phyloP scores from a whole-genome alignment of 2,113 vertebrate genomes.

The Lampris megalopsis region DNA sequence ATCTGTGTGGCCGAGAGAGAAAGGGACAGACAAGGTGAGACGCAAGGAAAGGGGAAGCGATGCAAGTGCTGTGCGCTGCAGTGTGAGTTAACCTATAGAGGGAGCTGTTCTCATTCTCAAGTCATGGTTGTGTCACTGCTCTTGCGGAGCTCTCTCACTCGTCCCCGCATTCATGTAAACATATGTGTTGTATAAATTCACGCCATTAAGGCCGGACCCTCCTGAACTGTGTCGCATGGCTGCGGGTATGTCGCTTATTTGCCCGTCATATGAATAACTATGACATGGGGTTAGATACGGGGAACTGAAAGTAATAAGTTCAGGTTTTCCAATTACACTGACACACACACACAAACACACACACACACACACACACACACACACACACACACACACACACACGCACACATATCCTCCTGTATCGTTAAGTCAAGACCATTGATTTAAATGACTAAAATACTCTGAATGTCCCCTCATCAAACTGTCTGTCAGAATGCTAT shows the following conservation, averaged over 20 bases:
- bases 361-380: neutral
- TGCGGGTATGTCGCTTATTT: neutral
- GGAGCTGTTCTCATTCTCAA: conserved; percentile 71
- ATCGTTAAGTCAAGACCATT: conserved; percentile 4
- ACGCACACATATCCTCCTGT: neutral
- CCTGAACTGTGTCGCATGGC: neutral
- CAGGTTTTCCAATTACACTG: no score
- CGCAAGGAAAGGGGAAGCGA: neutral
- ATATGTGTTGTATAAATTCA: conserved; percentile 22
- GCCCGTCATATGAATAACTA: neutral
- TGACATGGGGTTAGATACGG: neutral
- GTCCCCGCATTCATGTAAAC: conserved; percentile 11
- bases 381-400: conserved; percentile 1
- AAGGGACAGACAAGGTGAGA: conserved; percentile 7
- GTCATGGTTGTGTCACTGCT: neutral
- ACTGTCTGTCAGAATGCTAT: neutral
- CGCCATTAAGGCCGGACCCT: conserved; percentile 16
- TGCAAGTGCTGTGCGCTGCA: neutral
- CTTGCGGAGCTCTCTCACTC: neutral
- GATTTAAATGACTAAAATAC: conserved; percentile 22
- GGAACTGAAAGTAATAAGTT: neutral
- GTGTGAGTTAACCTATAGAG: conserved; percentile 55
- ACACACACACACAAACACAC: conserved; percentile 4
- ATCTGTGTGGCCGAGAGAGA: conserved; percentile 5
- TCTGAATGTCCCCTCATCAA: conserved; percentile 8